These are phyloP conservation scores for Podarcis muralis DNA, from an alignment of 2,113 vertebrate genomes.

Conservation along the genomic window DNA sequence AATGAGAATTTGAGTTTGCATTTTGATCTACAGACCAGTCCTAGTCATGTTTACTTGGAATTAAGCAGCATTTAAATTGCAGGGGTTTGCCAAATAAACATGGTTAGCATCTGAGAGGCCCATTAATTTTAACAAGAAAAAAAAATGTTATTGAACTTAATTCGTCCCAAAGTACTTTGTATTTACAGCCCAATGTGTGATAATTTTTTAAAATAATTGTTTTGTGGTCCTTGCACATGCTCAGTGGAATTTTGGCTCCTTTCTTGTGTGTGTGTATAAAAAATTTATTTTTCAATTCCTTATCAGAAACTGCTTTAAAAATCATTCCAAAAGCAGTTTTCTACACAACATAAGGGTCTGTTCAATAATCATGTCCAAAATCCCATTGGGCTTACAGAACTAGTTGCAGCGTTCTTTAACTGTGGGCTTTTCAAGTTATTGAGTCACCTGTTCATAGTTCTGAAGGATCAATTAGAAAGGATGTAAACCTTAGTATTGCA, in stretches of 20 bases:
- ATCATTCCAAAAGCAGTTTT: no score
- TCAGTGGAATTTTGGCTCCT: neutral
- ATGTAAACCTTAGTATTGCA: neutral
- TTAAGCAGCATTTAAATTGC: neutral
- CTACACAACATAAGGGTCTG: neutral
- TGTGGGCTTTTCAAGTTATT: neutral
- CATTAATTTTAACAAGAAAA: neutral
- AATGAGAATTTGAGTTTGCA: neutral
- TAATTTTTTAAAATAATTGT: neutral
- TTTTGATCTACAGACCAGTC: neutral
- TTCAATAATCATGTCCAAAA: neutral
- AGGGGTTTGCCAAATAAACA: neutral
- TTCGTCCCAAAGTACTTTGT: neutral
- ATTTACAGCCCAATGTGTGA: neutral
- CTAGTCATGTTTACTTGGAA: neutral
- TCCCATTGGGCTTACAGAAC: neutral
- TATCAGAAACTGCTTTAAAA: no score
- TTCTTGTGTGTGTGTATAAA: no score
- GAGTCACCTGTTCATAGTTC: neutral
- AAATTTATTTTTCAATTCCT: no score
- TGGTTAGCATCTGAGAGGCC: neutral
- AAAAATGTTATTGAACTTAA: neutral
- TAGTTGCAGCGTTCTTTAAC: neutral
- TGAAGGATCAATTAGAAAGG: neutral
- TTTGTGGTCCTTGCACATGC: neutral